A percentile compares a stretch with the other conserved stretches of the same genome.
Conservation (phyloP, 2,113 vertebrate species). For the Naja naja region DNA sequence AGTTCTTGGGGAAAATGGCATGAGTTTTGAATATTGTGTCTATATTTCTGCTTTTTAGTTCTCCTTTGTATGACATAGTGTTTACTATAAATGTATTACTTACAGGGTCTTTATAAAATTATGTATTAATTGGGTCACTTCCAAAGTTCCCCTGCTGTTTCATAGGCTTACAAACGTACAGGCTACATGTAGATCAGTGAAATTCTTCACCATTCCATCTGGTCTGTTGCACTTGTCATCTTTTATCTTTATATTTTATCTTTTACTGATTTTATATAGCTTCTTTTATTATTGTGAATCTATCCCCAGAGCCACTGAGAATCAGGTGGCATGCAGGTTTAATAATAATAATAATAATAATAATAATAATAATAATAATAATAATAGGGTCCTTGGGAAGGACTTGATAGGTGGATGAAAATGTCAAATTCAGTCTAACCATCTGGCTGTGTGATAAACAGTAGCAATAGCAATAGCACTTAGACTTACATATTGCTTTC, state of each 20-base stretch:
- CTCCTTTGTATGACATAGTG: background rate
- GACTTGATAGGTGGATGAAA: too few relatives aligned
- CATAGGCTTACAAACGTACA: background rate
- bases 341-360: background rate
- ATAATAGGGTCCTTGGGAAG: too few relatives aligned
- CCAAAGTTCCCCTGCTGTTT: background rate
- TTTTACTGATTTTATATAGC: background rate
- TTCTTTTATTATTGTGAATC: background rate
- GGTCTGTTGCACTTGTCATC: background rate
- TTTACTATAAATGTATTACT: background rate
- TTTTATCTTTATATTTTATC: background rate
- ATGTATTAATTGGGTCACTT: background rate
- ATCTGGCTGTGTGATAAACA: too few relatives aligned
- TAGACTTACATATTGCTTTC: too few relatives aligned
- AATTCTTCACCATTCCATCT: background rate
- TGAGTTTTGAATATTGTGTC: background rate
- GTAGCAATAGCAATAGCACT: too few relatives aligned
- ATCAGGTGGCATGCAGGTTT: background rate
- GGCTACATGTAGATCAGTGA: background rate
- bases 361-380: too few relatives aligned
- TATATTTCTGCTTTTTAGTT: background rate
- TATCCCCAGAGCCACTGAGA: background rate
- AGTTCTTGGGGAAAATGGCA: background rate
- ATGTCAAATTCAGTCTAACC: too few relatives aligned
- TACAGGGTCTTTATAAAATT: background rate